Evolutionary conservation across 2,113 vertebrate species (phyloP).

Genomic region (Gambusia affinis): DNA sequence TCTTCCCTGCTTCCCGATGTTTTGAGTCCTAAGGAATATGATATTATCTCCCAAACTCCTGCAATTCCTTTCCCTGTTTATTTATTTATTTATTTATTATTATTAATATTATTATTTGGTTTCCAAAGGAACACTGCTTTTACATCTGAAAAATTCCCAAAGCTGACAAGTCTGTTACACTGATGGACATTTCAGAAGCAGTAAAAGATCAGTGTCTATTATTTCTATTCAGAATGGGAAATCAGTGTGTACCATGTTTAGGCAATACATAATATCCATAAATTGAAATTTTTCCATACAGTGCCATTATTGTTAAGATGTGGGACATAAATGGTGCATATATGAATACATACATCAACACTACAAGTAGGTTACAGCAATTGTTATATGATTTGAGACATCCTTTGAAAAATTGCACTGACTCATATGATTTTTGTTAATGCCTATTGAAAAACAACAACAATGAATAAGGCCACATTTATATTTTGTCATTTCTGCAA

Average conservation of each 20-base stretch:
- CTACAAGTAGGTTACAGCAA: constrained; percentile 20
- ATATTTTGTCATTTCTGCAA: constrained; percentile 12
- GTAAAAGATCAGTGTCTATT: constrained; percentile 7
- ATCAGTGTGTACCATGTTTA: constrained; percentile 2
- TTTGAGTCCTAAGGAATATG: not conserved
- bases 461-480: constrained; percentile 59
- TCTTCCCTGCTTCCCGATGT: not conserved
- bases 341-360: constrained; percentile 23
- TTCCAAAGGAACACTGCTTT: not conserved
- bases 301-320: constrained; percentile 32
- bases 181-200: not conserved
- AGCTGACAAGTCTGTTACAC: constrained; percentile 2
- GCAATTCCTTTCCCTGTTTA: not conserved
- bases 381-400: not conserved
- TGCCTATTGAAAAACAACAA: constrained; percentile 16
- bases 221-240: constrained; percentile 1
- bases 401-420: constrained; percentile 13
- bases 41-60: too few species aligned
- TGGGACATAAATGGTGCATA: constrained; percentile 13
- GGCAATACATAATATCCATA: constrained; percentile 35
- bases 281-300: constrained; percentile 12
- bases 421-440: constrained; percentile 45
- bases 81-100: too few species aligned
- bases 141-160: constrained; percentile 2
- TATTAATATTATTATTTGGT: too few species aligned